Evolutionary conservation across 1,140 invertebrate species (phyloP).

Genomic region (Neotoxoptera formosana): DNA sequence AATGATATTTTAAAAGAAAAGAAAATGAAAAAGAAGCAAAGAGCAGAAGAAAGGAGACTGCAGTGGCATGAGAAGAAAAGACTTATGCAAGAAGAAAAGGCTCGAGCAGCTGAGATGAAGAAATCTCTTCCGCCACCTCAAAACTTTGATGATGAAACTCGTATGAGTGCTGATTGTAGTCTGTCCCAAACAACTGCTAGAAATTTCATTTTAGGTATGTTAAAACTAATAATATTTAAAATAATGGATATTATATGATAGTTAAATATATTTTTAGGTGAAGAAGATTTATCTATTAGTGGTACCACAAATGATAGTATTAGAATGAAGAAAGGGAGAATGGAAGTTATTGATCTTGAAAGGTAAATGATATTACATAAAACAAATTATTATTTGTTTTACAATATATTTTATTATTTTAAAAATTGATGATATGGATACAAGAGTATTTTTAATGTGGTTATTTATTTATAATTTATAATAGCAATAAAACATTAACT

Average conservation of each 20-base stretch:
- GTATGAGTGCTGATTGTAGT: slow-evolving; percentile 79
- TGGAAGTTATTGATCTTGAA: slow-evolving; percentile 77
- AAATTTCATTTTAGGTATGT: slow-evolving; percentile 56
- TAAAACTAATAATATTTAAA: not conserved
- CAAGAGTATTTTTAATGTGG: not conserved
- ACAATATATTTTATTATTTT: not conserved
- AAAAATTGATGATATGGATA: not conserved
- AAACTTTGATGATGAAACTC: slow-evolving; percentile 83
- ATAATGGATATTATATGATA: not conserved
- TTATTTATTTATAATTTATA: slow-evolving; percentile 56
- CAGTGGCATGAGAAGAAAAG: slow-evolving; percentile 59
- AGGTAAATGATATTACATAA: slow-evolving; percentile 62
- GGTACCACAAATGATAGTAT: slow-evolving; percentile 73
- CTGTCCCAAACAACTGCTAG: slow-evolving; percentile 63
- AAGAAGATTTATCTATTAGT: slow-evolving; percentile 72
- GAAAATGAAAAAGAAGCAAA: slow-evolving; percentile 59
- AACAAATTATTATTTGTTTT: not conserved
- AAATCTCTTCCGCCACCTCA: slow-evolving; percentile 65
- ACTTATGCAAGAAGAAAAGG: slow-evolving; percentile 59
- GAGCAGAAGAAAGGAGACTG: slow-evolving; percentile 61
- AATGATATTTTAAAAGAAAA: slow-evolving; percentile 60
- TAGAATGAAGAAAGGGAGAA: slow-evolving; percentile 74
- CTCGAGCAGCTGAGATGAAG: slow-evolving; percentile 59
- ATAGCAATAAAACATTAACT: slow-evolving; percentile 70
- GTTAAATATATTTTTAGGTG: slow-evolving; percentile 16